Evolutionary conservation across 2,113 vertebrate genomes (phyloP).

Genomic region (Climacteris rufus): DNA sequence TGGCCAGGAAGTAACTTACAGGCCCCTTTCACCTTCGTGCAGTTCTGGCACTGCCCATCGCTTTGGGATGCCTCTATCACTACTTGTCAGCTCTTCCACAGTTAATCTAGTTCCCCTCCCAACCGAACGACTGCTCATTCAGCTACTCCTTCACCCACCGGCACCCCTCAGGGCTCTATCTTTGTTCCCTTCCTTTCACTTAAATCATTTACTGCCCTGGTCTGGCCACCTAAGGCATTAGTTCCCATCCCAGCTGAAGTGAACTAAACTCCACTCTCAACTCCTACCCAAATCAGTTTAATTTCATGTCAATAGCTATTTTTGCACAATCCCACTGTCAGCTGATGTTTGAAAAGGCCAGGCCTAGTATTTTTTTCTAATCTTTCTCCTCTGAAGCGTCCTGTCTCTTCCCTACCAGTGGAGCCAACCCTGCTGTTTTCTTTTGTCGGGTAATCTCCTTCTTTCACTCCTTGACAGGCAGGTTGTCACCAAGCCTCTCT

Average conservation of each 20-base stretch:
- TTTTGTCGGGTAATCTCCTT: not conserved
- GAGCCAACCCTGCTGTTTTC: not conserved
- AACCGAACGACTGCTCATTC: not conserved
- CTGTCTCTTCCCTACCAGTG: not conserved
- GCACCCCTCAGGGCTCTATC: not conserved
- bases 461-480: not conserved
- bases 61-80: not conserved
- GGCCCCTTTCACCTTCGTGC: not conserved
- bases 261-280: not conserved
- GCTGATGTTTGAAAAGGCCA: not conserved
- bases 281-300: not conserved
- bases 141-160: not conserved
- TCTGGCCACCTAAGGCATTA: not conserved
- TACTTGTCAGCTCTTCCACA: not conserved
- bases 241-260: not conserved
- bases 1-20: fast-evolving
- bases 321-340: not conserved
- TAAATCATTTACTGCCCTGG: not conserved
- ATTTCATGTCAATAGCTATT: not conserved
- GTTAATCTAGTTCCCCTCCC: not conserved
- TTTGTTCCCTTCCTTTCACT: not conserved
- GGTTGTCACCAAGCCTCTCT: not conserved
- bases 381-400: not conserved
- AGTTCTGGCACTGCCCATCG: not conserved
- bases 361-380: not conserved